A percentile compares a stretch with the other conserved stretches of the same genome.
Evolutionary conservation across 2,888 invertebrate genomes (phyloP).

Genomic region (Rugalucina vietnamica): DNA sequence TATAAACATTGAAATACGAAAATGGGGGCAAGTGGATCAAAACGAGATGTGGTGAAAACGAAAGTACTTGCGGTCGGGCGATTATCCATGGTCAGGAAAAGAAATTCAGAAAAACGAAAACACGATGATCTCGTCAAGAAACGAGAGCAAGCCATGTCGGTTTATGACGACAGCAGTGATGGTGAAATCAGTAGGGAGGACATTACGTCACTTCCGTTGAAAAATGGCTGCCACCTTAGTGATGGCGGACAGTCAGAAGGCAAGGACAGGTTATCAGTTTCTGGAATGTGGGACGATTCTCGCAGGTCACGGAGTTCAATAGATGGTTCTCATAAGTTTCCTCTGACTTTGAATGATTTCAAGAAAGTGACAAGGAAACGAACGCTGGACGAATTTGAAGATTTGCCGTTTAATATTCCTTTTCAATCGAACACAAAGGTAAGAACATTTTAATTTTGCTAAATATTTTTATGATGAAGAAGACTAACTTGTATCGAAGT

Average conservation of each 20-base stretch:
- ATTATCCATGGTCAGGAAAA: conserved; percentile 41
- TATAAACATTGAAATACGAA: too few relatives aligned
- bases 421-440: conserved; percentile 62
- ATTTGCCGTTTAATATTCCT: conserved; percentile 66
- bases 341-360: conserved; percentile 66
- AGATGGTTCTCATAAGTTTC: conserved; percentile 17
- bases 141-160: conserved; percentile 42
- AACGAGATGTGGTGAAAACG: conserved; percentile 46
- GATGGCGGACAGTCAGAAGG: conserved; percentile 35
- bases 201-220: conserved; percentile 53
- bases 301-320: background rate
- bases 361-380: conserved; percentile 66
- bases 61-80: conserved; percentile 61
- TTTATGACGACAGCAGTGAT: conserved; percentile 49
- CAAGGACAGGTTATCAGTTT: conserved; percentile 13
- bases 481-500: too few relatives aligned
- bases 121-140: conserved; percentile 25
- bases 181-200: conserved; percentile 49
- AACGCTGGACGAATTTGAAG: conserved; percentile 64
- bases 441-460: conserved; percentile 28
- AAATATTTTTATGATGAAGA: too few relatives aligned
- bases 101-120: conserved; percentile 33
- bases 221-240: conserved; percentile 37
- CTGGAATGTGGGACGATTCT: conserved; percentile 1
- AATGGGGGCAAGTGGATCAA: conserved; percentile 62